Base-by-base conservation (phyloP, 2,888 invertebrate species). In the Linyphia triangularis region DNA sequence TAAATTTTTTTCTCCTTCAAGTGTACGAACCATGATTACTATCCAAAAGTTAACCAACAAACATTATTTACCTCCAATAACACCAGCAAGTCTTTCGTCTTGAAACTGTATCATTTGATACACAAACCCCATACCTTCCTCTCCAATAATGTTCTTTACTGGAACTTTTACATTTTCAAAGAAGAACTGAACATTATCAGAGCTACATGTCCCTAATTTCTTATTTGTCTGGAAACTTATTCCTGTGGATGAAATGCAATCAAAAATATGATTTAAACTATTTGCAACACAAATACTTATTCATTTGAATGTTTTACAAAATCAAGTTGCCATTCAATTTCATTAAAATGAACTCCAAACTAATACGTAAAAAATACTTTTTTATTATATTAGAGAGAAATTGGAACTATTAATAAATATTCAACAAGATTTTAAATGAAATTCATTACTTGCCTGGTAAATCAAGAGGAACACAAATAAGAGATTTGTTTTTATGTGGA, bases 51-150 rank as follows among this genome's bases (percentile, higher is more conserved):
- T n/a, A 6, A 28, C 16, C 26, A 40, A 61, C 13, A 77, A 79
- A 2, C 43, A 0, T 16, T 37, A 40, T 2, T 67, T 81, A 89
- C 89, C 61, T 77, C 69, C 67, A 72, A 85, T 77, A 61, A 63
- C 63, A 13, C 91, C 93, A 61, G 92, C 93, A 72, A 94, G 90
- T 69, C 94, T 91, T 90, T 94, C 94, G 89, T 94, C 93, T 91
- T 94, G 94, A 91, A 94, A 94, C 92, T 94, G 94, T 59, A 93
- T 88, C 94, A 94, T 94, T 92, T 94, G 94, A 90, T 94, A 94
- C 0, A 92, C 92, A 91, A 94, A 94, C 1, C 94, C 94, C 91
- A 92, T 91, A 2, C 94, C 94, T 90, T 92, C 93, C 82, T 94
- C 93, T 5, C 94, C 94, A 78, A 94, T 94, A 26, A 94, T 92